These are phyloP conservation scores for Babyrousa celebensis DNA, from an alignment of 2,797 vertebrate genomes.

Conservation along the genomic window DNA sequence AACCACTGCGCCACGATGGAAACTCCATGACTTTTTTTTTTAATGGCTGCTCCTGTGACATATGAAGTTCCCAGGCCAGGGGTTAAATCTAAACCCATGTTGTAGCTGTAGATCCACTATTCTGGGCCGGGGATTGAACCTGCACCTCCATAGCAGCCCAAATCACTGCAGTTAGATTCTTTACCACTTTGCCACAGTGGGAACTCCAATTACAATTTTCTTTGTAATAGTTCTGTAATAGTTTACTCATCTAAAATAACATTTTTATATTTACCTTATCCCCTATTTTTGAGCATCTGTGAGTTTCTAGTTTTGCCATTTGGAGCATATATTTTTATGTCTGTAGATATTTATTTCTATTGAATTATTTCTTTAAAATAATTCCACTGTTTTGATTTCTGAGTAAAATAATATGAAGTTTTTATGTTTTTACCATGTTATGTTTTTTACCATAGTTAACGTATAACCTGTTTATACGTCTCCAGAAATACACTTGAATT, in stretches of 20 bases:
- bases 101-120: no score
- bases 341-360: not conserved
- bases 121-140: no score
- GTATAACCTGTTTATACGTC: not conserved
- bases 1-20: no score
- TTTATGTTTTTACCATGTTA: not conserved
- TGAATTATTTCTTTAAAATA: constrained; percentile 25
- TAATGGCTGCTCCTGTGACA: no score
- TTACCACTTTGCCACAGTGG: no score
- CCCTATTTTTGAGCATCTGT: not conserved
- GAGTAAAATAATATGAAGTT: not conserved
- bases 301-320: constrained; percentile 22
- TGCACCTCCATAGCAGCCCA: no score
- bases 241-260: not conserved
- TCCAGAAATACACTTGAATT: not conserved
- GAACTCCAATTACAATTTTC: not conserved
- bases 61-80: no score
- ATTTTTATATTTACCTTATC: constrained; percentile 13
- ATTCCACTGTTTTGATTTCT: not conserved
- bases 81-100: no score
- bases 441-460: not conserved
- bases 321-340: not conserved
- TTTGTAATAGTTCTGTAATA: not conserved
- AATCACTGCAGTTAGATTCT: no score
- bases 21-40: no score